These are phyloP conservation scores for Florisuga fusca DNA, from an alignment of 2,797 vertebrate genomes.

Conservation along the genomic window DNA sequence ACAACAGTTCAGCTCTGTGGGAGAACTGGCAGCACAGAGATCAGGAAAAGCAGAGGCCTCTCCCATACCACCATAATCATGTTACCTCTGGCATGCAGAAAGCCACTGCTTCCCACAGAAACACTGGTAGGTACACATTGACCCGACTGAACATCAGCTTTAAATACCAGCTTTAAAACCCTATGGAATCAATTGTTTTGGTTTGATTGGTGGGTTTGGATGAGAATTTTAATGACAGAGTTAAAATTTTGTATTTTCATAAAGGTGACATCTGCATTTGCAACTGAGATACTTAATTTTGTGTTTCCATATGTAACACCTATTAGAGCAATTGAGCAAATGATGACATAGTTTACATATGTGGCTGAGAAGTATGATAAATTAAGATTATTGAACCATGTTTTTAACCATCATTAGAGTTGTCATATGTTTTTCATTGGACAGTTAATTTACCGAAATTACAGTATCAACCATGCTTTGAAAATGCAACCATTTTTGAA, in stretches of 20 bases:
- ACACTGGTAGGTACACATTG: background rate
- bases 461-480: no score
- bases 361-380: background rate
- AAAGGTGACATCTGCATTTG: background rate
- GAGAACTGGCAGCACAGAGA: background rate
- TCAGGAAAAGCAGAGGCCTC: background rate
- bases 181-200: background rate
- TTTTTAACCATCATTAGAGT: background rate
- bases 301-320: background rate
- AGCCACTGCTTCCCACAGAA: background rate
- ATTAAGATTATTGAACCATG: background rate
- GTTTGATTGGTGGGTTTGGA: background rate
- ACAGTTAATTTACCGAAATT: background rate
- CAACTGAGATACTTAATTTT: background rate
- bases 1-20: background rate
- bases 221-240: background rate
- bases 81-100: background rate
- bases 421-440: background rate
- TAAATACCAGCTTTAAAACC: background rate
- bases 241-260: background rate
- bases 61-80: background rate
- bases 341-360: background rate
- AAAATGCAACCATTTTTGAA: background rate
- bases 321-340: background rate
- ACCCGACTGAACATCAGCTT: background rate